Evolutionary conservation across 92 coral and sea anemone species (phyloP), one percentile per base, ranked within the genome.

Genomic region (Siderastrea siderea): DNA sequence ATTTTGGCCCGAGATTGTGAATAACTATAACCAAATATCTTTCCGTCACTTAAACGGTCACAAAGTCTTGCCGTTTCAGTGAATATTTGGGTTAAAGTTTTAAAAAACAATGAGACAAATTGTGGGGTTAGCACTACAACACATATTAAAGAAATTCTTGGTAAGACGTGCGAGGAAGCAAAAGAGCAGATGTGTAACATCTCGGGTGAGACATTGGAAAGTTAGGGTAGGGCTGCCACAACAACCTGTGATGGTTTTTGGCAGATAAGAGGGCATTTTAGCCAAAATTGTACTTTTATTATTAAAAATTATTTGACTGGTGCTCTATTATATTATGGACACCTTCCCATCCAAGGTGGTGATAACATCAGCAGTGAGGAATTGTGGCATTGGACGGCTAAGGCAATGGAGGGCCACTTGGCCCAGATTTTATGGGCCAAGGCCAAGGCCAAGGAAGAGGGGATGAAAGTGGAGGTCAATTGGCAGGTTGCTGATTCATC

Each of bases 221-320:
- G 91, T 43, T 91, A 91, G 91, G 53, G 64, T 7, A 75, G 87
- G 1, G 91, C 86, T 15, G 89, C 87, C 6, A 87, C 91, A n/a
- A 87, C 94, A n/a, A 87, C 94, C 6, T 91, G 88, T 67, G 94
- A 91, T 91, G 94, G 94, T 76, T 91, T 91, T 71, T 91, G 91
- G 88, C 84, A 43, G 7, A 91, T 91, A n/a, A 75, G 94, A 47
- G 93, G 94, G 11, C 86, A 65, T 74, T 86, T 84, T 63, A 92
- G 95, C 53, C 95, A 88, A 68, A 84, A 87, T 77, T 83, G 88
- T 75, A 85, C 91, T 14, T 90, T 93, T 82, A 71, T 93, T 3
- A 82, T 86, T 4, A 84, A 84, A 52, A 81, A 92, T 62, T 89
- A 69, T 65, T 26, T 92, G 44, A 80, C 93, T 15, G 85, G 81